phyloP scores from a whole-genome alignment of 2,888 invertebrate species.

The Stenotaenia linearis region DNA sequence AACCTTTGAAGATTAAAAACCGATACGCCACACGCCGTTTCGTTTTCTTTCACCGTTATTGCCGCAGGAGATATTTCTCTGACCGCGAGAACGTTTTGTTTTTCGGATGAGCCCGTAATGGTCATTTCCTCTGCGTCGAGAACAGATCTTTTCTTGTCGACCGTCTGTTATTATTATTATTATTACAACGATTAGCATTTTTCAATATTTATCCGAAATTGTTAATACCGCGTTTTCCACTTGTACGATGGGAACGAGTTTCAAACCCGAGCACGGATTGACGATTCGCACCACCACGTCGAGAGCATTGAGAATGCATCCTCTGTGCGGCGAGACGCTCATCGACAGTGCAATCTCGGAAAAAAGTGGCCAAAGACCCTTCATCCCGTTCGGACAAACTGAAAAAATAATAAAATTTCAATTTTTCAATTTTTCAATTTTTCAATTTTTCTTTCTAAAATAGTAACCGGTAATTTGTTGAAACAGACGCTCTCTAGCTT shows the following conservation, averaged over 20 bases:
- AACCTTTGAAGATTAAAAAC: not conserved
- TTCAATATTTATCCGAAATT: not conserved
- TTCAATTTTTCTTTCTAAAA: not conserved
- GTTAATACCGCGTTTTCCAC: not conserved
- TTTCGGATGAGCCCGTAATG: too few species aligned
- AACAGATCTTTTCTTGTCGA: too few species aligned
- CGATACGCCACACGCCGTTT: not conserved
- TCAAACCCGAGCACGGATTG: not conserved
- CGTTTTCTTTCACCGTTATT: not conserved
- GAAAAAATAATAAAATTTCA: not conserved
- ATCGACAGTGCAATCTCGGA: not conserved
- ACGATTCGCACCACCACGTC: not conserved
- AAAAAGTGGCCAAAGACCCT: not conserved
- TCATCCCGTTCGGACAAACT: not conserved
- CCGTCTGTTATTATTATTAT: too few species aligned
- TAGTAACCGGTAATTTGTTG: not conserved
- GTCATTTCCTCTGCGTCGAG: not conserved
- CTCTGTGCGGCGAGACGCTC: not conserved
- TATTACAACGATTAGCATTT: too few species aligned
- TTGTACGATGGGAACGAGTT: not conserved
- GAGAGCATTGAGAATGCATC: not conserved
- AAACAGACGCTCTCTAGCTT: not conserved
- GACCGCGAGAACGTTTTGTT: too few species aligned
- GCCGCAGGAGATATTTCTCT: too few species aligned
- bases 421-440: not conserved